Percentiles rank a stretch among this genome's conserved stretches.
Evolutionary conservation across 2,797 vertebrate species (phyloP).

Genomic region (Melanotaenia boesemani): DNA sequence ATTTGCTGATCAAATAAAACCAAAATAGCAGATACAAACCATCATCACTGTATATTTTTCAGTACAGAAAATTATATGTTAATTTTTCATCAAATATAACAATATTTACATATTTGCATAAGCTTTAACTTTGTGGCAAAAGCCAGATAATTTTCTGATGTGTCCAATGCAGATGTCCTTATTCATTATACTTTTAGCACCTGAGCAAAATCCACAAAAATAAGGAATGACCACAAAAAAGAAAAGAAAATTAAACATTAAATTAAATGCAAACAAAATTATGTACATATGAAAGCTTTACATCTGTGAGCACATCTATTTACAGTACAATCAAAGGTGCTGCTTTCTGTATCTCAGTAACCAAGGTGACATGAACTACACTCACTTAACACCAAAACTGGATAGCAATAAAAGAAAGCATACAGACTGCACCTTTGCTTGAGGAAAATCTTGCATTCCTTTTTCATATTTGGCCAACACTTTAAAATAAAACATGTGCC

Average conservation of each 20-base stretch:
- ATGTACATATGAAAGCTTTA: slow-evolving; percentile 79
- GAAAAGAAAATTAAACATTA: slow-evolving; percentile 37
- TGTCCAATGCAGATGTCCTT: slow-evolving; percentile 34
- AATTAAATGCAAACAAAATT: slow-evolving; percentile 73
- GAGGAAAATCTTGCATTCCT: slow-evolving; percentile 40
- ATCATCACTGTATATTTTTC: slow-evolving; percentile 37
- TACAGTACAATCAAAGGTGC: slow-evolving; percentile 79
- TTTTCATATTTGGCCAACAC: slow-evolving; percentile 55
- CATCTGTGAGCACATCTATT: slow-evolving; percentile 70
- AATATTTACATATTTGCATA: slow-evolving; percentile 78
- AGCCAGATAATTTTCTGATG: slow-evolving; percentile 14
- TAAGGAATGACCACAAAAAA: slow-evolving; percentile 23
- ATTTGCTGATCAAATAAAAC: slow-evolving; percentile 28
- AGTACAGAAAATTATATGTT: slow-evolving; percentile 52
- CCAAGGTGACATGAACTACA: slow-evolving; percentile 26
- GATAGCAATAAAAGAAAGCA: slow-evolving; percentile 28
- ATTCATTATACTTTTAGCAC: slow-evolving; percentile 63
- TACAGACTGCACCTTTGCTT: slow-evolving; percentile 34
- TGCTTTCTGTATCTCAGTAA: slow-evolving; percentile 29
- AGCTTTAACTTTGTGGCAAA: slow-evolving; percentile 31
- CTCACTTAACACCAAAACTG: slow-evolving; percentile 7
- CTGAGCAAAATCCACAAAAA: slow-evolving; percentile 63
- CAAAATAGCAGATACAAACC: slow-evolving; percentile 59
- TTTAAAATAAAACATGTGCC: slow-evolving; percentile 63
- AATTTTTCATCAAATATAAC: slow-evolving; percentile 62